Evolutionary conservation across 2,797 vertebrate genomes (phyloP).

Genomic region (Rallus crepitans): DNA sequence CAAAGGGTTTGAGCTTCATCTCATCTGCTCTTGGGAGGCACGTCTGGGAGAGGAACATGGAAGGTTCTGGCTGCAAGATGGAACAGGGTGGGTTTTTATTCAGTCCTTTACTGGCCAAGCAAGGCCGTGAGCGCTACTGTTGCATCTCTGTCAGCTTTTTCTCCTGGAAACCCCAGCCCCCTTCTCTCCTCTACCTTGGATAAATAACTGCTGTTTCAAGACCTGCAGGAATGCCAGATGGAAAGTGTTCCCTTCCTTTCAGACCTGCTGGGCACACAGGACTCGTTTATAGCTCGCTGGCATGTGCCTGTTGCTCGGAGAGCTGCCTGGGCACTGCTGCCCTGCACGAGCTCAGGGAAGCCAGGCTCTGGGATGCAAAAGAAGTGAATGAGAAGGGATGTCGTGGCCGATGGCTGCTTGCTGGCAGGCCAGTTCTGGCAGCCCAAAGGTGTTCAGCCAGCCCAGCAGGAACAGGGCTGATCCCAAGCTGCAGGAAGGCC

Average conservation of each 20-base stretch:
- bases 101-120: neutral
- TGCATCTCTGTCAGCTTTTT: conserved; percentile 33
- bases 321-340: neutral
- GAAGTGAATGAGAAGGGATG: neutral
- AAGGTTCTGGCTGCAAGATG: neutral
- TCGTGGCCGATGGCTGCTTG: neutral
- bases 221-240: conserved; percentile 12
- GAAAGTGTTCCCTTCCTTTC: conserved; percentile 8
- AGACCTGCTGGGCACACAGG: neutral
- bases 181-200: conserved; percentile 17
- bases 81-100: neutral
- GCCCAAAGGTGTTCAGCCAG: neutral
- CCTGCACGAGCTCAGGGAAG: neutral
- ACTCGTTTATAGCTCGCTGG: conserved; percentile 38
- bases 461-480: neutral
- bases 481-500: neutral
- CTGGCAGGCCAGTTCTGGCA: neutral
- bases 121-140: neutral
- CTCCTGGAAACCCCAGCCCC: conserved; percentile 7
- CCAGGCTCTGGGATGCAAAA: neutral
- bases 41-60: neutral
- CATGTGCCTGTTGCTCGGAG: neutral
- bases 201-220: neutral
- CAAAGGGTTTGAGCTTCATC: neutral
- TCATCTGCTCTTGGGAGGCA: neutral